These are phyloP conservation scores for Strigops habroptila DNA, from an alignment of 2,113 vertebrate species.

Conservation along the genomic window DNA sequence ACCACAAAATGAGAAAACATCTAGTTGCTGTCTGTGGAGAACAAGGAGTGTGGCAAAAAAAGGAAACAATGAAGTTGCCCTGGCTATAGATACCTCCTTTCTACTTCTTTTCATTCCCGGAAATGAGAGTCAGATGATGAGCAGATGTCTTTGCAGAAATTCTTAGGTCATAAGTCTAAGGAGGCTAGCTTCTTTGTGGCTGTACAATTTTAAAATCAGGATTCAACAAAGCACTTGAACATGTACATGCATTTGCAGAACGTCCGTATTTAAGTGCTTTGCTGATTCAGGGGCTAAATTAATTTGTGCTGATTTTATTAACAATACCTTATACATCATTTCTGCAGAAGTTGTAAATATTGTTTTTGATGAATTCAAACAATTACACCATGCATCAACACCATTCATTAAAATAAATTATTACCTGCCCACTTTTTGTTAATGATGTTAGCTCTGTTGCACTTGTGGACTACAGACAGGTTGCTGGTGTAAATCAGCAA, in stretches of 20 bases:
- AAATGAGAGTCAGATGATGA: neutral
- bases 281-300: neutral
- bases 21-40: neutral
- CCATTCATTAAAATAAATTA: neutral
- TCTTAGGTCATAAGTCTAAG: too few species aligned
- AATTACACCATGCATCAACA: neutral
- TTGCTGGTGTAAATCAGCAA: neutral
- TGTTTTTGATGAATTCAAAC: neutral
- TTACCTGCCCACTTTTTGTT: neutral
- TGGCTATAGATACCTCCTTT: neutral
- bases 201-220: neutral
- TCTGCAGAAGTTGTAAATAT: neutral
- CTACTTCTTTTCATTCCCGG: neutral
- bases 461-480: rapidly evolving
- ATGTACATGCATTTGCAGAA: neutral
- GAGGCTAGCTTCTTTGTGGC: neutral
- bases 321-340: neutral
- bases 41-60: neutral
- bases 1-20: neutral
- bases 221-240: neutral
- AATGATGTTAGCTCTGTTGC: neutral
- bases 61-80: neutral
- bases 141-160: neutral
- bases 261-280: neutral
- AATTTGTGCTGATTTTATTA: neutral